Base-by-base conservation (phyloP, 2,888 invertebrate species). In the Gari tellinella region DNA sequence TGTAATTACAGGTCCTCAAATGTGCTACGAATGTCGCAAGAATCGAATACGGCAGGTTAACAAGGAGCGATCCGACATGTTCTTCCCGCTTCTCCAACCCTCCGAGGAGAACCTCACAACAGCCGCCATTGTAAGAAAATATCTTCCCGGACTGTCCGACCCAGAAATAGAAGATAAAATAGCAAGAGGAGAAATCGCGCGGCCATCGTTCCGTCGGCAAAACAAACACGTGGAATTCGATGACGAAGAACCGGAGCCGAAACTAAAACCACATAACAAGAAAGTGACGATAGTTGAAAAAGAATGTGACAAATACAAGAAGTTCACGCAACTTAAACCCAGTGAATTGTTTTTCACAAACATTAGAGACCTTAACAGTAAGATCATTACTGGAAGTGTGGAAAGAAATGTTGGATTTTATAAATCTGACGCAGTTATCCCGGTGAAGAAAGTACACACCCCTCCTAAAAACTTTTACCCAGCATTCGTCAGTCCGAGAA, bases 401-500 rank as follows among this genome's bases (percentile, higher is more conserved):
- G 73, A 72, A 17, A 67, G 81, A 52, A 77, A 78, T 17, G 23
- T 77, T 7, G 83, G 82, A 17, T 84, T 84, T 65, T 21, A 61
- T 19, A 64, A 74, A 49, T 43, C 62, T 14, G 60, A 46, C 15
- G 56, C 55, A 31, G 51, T 53, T 26, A n/a, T 64, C 2, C 43
- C 53, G 12, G 53, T 31, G 25, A 70, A 72, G 43, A 55, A 58
- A 21, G 45, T 48, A 31, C 41, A 61, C 41, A 62, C 19, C 8
- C 49, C 65, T 48, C 62, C 70, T 17, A 61, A 72, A 40, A 60
- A 53, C 8, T 60, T 80, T 19, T 84, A 81, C 45, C 87, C 88
- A 12, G 70, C 79, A 23, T 88, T 88, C 65, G 85, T 89, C 2
- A 89, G 88, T 64, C 86, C 86, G n/a, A 76, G 86, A 48, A 85